Evolutionary conservation across 2,113 vertebrate species (phyloP).

Genomic region (Podarcis raffonei): DNA sequence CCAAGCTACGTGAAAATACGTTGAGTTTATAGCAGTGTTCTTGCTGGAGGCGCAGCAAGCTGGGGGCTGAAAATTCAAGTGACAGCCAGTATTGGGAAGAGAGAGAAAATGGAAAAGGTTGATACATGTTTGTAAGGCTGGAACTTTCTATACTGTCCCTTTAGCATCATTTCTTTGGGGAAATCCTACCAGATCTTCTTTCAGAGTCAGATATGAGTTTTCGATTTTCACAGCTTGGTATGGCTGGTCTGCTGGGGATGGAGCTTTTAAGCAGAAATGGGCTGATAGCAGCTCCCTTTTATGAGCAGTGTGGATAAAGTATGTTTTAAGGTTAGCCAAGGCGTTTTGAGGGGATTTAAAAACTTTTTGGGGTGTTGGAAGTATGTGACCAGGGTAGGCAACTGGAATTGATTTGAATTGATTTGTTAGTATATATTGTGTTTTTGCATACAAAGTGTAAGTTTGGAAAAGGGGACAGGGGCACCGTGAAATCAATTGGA

Average conservation of each 20-base stretch:
- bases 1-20: slow-evolving; percentile 33
- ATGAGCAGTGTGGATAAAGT: not conserved
- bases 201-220: not conserved
- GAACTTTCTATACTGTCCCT: not conserved
- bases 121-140: not conserved
- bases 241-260: not conserved
- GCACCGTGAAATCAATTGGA: too few species aligned
- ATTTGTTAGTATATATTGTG: not conserved
- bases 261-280: not conserved
- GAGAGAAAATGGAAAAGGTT: not conserved
- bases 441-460: not conserved
- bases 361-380: not conserved
- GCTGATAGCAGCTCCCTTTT: not conserved
- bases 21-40: slow-evolving; percentile 41
- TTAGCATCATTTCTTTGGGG: not conserved
- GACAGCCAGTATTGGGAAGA: not conserved
- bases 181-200: not conserved
- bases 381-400: not conserved
- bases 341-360: not conserved
- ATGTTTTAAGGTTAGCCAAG: not conserved
- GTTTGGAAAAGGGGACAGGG: too few species aligned
- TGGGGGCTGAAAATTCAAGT: slow-evolving; percentile 22
- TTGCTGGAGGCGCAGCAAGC: slow-evolving; percentile 32
- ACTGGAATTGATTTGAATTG: not conserved
- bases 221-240: not conserved